Evolutionary conservation across 2,888 invertebrate genomes (phyloP).

Genomic region (Lobophora halterata): DNA sequence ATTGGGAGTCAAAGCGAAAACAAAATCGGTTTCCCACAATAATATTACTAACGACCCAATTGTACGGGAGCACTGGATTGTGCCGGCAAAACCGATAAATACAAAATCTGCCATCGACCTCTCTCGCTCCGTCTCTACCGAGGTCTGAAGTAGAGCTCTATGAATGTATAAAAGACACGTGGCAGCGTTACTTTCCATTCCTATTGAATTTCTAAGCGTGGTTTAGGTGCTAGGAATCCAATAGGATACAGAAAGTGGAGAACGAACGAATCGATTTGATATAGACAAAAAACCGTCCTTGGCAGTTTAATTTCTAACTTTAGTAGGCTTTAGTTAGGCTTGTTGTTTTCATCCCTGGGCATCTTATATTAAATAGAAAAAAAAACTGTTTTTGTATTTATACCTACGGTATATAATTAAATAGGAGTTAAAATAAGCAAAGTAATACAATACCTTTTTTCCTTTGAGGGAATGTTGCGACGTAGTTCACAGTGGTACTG

Average conservation of each 20-base stretch:
- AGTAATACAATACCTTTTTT: conserved; percentile 80
- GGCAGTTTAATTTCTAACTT: conserved; percentile 50
- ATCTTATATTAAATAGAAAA: conserved; percentile 24
- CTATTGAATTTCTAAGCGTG: conserved; percentile 56
- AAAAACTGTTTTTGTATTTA: conserved; percentile 18
- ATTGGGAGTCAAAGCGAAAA: conserved; percentile 76
- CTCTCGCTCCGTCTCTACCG: conserved; percentile 48
- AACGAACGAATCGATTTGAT: conserved; percentile 48
- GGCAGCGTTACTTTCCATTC: conserved; percentile 53
- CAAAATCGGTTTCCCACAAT: conserved; percentile 76
- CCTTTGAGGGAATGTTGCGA: conserved; percentile 80
- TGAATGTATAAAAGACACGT: conserved; percentile 65
- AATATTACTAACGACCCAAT: conserved; percentile 79
- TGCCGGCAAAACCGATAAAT: conserved; percentile 76
- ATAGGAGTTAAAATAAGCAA: conserved; percentile 19
- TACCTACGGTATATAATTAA: conserved; percentile 11
- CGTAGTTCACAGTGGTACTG: conserved; percentile 78
- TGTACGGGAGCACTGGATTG: conserved; percentile 72
- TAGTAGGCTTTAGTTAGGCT: conserved; percentile 36
- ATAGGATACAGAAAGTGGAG: conserved; percentile 33
- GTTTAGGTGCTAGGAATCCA: conserved; percentile 56
- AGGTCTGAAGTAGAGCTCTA: conserved; percentile 44
- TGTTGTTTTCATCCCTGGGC: conserved; percentile 43
- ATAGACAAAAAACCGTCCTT: conserved; percentile 38
- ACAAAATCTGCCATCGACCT: conserved; percentile 69